phyloP scores from a whole-genome alignment of 2,888 invertebrate genomes.

The Poecilobothrus nobilitatus region DNA sequence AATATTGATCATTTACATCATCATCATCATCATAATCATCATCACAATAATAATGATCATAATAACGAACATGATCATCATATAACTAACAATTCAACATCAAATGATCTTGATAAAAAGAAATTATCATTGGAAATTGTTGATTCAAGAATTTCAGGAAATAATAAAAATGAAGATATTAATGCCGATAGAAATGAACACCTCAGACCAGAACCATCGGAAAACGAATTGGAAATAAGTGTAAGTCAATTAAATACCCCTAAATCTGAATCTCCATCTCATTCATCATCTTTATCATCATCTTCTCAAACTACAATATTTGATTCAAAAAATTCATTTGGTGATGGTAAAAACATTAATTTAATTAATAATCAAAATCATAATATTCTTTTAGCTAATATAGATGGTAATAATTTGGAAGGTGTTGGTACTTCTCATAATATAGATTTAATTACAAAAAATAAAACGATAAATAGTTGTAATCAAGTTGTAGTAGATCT shows the following conservation, averaged over 20 bases:
- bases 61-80: background rate
- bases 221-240: background rate
- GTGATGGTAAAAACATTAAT: background rate
- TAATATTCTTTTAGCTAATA: constrained; percentile 6
- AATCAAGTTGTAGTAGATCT: constrained; percentile 4
- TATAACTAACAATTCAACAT: constrained; percentile 14
- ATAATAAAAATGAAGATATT: background rate
- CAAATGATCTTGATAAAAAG: constrained; percentile 6
- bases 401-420: constrained; percentile 6
- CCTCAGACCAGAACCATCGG: constrained; percentile 14
- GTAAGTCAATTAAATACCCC: background rate
- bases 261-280: constrained; percentile 4
- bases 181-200: background rate
- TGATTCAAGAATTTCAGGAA: background rate
- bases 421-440: constrained; percentile 6
- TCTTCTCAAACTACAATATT: background rate
- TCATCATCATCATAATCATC: constrained; percentile 7
- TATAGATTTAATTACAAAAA: constrained; percentile 4
- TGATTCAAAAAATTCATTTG: constrained; percentile 4
- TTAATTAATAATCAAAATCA: constrained; percentile 6
- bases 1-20: constrained; percentile 12
- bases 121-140: background rate
- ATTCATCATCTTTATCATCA: background rate
- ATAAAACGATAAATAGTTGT: constrained; percentile 6
- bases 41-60: background rate